Evolutionary conservation across 2,113 vertebrate species (phyloP).

Genomic region (Trematomus loennbergii): DNA sequence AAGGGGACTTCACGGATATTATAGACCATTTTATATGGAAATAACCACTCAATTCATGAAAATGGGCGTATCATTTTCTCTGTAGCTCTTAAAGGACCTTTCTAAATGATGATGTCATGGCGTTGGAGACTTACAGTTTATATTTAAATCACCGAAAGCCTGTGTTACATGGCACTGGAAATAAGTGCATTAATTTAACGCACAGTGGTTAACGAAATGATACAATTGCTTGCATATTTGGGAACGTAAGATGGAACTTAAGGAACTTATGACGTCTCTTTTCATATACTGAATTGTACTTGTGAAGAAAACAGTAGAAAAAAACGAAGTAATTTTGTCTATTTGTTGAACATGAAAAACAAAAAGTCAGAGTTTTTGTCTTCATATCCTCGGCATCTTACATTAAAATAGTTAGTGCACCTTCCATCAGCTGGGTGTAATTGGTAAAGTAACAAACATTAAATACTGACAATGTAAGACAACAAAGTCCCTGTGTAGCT

Average conservation of each 20-base stretch:
- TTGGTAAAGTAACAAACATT: slow-evolving; percentile 48
- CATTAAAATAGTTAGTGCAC: slow-evolving; percentile 9
- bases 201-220: not conserved
- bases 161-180: not conserved
- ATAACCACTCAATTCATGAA: not conserved
- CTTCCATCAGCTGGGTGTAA: slow-evolving; percentile 23
- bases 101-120: not conserved
- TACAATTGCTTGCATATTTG: not conserved
- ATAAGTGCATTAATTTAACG: not conserved
- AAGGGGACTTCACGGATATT: not conserved
- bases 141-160: not conserved
- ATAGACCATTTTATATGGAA: not conserved
- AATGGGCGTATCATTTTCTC: not conserved
- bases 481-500: slow-evolving; percentile 49
- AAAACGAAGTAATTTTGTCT: not conserved
- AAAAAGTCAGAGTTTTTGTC: not conserved
- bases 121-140: not conserved
- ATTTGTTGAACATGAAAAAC: not conserved
- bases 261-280: not conserved
- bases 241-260: not conserved
- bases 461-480: slow-evolving; percentile 54
- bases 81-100: not conserved
- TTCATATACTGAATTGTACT: too few relatives aligned
- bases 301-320: too few relatives aligned
- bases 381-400: slow-evolving; percentile 1